Evolutionary conservation across 1,140 invertebrate species (phyloP), one percentile per base, ranked within the genome.

Genomic region (Anagrus nilaparvatae): DNA sequence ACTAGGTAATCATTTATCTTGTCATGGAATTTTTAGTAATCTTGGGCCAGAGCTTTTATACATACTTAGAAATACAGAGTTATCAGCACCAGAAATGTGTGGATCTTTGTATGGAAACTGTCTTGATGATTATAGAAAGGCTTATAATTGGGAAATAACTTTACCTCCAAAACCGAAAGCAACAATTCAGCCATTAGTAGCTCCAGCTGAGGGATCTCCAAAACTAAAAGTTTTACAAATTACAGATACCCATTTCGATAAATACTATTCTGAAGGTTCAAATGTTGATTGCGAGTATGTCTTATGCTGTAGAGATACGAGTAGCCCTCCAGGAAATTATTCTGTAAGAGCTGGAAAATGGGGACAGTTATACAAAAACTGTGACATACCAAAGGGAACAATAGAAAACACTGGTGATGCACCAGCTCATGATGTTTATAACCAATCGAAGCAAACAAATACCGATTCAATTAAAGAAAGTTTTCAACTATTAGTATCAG

Each of bases 381-480:
- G 88, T 52, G 89, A 94, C 62, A 87, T 87, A 0, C 89, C 90
- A 0, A 83, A 87, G 55, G 74, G 84, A 18, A 91, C 88, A 3
- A 78, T 93, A 12, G 87, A 93, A 51, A 82, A 88, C 51, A 98
- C 95, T 0, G 95, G 95, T 2, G 95, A 99, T 70, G 63, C 97
- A 35, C 93, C 93, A n/a, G 85, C 94, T 1, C 95, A 99, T 58
- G 91, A 97, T 62, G 82, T 97, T 1, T 98, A 94, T 94, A 95
- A 97, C 59, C 92, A 97, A 67, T 93, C 91, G 0, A 76, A 81
- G 54, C 78, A 84, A 49, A 84, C 90, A 57, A 95, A 96, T 59
- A 56, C 93, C 3, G 79, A 82, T 53, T 80, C 91, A 20, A 66
- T 96, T 3, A 80, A 84, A 49, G 81, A 88, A 50, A 86, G 89